Evolutionary conservation across 1,140 invertebrate species (phyloP), one percentile per base, ranked within the genome.

Genomic region (Hydropsyche tenuis): DNA sequence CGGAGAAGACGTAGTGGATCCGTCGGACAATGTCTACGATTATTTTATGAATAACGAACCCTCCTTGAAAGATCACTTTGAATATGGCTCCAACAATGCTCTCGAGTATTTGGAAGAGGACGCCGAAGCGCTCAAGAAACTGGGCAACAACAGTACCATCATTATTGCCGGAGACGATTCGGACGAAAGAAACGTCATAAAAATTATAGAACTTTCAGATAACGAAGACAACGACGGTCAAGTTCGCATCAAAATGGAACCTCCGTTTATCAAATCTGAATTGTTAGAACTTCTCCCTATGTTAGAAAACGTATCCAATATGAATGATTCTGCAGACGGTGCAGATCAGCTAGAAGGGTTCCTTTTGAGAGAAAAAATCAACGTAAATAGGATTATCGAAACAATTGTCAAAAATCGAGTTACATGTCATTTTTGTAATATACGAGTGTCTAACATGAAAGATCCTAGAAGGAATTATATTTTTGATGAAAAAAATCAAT

Each of bases 401-500:
- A 27, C 14, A 0, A 37, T 25, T 14, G 22, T 56, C 2, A 70
- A 25, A 43, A 70, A 70, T 37, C 16, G 68, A 18, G 46, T 70
- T 7, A 70, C 68, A 6, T 70, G 68, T 25, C 46, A 56, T 56
- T 42, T 70, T 22, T 70, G 68, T 16, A 48, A 42, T 18, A 56
- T 56, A 4, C 20, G 51, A 9, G 18, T 70, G 1, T 53, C 68
- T 5, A 56, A 14, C 16, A 70, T 70, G 68, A 70, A 70, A 56
- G 68, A 70, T 37, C 27, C 68, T 1, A 42, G 23, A 70, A 46
- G 68, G 6, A 70, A 56, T 46, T 70, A 70, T 43, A 53, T 70
- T 3, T 70, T 70, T 43, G 68, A 70, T 16, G 68, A 70, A 22
- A 70, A 70, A 42, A 70, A 70, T 43, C 23, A 42, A 16, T 30